phyloP scores from a whole-genome alignment of 2,113 vertebrate genomes.

The Heterocephalus glaber region DNA sequence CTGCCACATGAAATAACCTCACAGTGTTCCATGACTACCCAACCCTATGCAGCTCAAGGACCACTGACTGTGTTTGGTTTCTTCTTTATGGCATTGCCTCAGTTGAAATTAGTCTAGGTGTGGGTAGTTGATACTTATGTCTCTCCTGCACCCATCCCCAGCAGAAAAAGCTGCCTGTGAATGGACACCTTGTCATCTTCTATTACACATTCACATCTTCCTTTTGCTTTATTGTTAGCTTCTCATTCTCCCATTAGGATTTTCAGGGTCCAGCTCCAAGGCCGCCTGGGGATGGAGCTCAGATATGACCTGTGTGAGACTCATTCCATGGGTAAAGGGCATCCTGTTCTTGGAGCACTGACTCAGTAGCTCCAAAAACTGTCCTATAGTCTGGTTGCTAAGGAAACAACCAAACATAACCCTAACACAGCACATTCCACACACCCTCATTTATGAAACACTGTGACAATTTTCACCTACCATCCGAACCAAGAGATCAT shows the following conservation, averaged over 20 bases:
- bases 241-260: neutral
- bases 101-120: neutral
- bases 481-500: conserved; percentile 27
- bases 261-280: neutral
- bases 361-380: neutral
- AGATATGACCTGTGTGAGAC: neutral
- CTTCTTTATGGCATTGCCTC: neutral
- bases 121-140: neutral
- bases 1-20: neutral
- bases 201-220: neutral
- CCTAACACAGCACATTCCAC: conserved; percentile 4
- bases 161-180: neutral
- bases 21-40: too few species aligned
- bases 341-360: neutral
- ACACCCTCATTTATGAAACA: neutral
- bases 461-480: conserved; percentile 15
- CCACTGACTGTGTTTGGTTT: neutral
- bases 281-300: neutral
- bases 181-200: neutral
- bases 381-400: neutral
- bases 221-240: neutral
- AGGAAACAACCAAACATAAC: conserved; percentile 33
- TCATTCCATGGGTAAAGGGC: neutral
- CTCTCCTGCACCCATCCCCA: neutral
- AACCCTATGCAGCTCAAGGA: accelerated